Evolutionary conservation across 2,113 vertebrate genomes (phyloP).

Genomic region (Emydura subglobosa): DNA sequence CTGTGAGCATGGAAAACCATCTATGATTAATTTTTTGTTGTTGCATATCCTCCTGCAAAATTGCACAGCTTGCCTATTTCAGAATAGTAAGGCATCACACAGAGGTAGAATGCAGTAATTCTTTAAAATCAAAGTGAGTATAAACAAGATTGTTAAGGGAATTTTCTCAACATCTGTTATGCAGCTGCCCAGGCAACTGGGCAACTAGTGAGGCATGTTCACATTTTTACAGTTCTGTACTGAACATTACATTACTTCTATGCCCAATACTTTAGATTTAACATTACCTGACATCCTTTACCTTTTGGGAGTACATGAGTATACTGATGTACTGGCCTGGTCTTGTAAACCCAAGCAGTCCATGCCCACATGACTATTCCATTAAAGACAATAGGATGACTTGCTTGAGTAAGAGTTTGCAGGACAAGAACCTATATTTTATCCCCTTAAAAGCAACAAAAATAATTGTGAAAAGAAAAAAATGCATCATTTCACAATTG

Average conservation of each 20-base stretch:
- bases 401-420: not conserved
- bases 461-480: not conserved
- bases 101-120: slow-evolving; percentile 38
- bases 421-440: not conserved
- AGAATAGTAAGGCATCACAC: slow-evolving; percentile 3
- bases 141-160: slow-evolving; percentile 46
- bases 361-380: not conserved
- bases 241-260: not conserved
- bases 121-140: slow-evolving; percentile 53
- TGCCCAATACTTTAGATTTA: not conserved
- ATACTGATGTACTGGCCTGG: not conserved
- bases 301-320: rapidly evolving
- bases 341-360: not conserved
- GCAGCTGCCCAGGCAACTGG: slow-evolving; percentile 22
- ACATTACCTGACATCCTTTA: not conserved
- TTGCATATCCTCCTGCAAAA: slow-evolving; percentile 7
- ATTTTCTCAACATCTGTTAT: slow-evolving; percentile 37
- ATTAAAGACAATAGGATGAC: not conserved
- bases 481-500: not conserved
- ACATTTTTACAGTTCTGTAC: slow-evolving; percentile 16
- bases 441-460: not conserved
- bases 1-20: slow-evolving; percentile 31
- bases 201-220: slow-evolving; percentile 23
- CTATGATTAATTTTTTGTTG: slow-evolving; percentile 46
- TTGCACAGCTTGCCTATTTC: slow-evolving; percentile 23